Evolutionary conservation across 2,797 vertebrate genomes (phyloP).

Genomic region (Catharus ustulatus): DNA sequence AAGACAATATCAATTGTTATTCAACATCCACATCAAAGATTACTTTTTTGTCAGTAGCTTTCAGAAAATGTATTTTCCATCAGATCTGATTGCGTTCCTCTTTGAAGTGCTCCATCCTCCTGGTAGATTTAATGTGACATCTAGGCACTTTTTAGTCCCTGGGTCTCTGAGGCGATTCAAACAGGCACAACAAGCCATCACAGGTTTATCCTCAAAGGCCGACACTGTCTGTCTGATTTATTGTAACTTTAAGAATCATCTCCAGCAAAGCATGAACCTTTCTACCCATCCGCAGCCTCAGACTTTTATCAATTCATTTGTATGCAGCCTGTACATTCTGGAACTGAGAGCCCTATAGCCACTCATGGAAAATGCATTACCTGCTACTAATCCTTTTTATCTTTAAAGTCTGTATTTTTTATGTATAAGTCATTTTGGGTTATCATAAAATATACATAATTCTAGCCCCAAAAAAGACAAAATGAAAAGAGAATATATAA

Average conservation of each 20-base stretch:
- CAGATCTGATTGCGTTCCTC: constrained; percentile 86
- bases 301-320: constrained; percentile 88
- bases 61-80: constrained; percentile 90
- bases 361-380: constrained; percentile 90
- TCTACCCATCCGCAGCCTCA: constrained; percentile 79
- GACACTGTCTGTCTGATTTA: constrained; percentile 89
- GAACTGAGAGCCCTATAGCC: constrained; percentile 84
- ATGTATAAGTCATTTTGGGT: constrained; percentile 87
- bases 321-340: constrained; percentile 81
- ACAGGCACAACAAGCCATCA: constrained; percentile 87
- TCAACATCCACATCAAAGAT: constrained; percentile 99
- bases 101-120: constrained; percentile 87
- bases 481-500: constrained; percentile 85
- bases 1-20: constrained; percentile 99
- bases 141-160: constrained; percentile 87
- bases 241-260: constrained; percentile 89
- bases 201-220: constrained; percentile 88
- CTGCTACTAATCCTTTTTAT: constrained; percentile 89
- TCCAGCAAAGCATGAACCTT: constrained; percentile 84
- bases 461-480: constrained; percentile 75
- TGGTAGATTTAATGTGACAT: constrained; percentile 88
- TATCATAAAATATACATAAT: constrained; percentile 88
- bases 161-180: constrained; percentile 86
- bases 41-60: constrained; percentile 92
- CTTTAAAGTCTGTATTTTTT: constrained; percentile 89